Evolutionary conservation across 2,888 invertebrate genomes (phyloP).

Genomic region (Drosophila longiperda): DNA sequence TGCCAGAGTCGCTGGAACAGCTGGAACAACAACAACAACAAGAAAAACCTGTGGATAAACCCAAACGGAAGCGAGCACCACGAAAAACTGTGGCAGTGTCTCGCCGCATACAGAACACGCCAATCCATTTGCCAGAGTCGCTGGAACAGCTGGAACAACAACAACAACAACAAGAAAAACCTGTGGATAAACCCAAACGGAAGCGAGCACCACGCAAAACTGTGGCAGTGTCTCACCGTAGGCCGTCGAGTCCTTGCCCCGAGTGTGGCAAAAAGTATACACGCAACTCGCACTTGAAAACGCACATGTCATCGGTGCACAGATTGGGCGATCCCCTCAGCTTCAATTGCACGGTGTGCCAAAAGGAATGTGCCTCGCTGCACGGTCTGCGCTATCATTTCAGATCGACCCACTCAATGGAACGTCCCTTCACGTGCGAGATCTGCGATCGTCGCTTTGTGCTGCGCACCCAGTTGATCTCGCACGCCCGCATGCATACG

Average conservation of each 20-base stretch:
- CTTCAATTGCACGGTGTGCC: slow-evolving; percentile 72
- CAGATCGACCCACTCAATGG: slow-evolving; percentile 75
- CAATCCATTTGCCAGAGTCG: slow-evolving; percentile 49
- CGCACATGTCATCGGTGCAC: slow-evolving; percentile 79
- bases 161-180: not conserved
- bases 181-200: slow-evolving; percentile 15
- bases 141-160: slow-evolving; percentile 36
- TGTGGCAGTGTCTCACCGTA: not conserved
- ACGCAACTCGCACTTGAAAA: slow-evolving; percentile 78
- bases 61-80: slow-evolving; percentile 24
- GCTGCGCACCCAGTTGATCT: slow-evolving; percentile 76
- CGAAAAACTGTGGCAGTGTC: not conserved
- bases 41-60: not conserved
- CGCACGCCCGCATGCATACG: slow-evolving; percentile 79
- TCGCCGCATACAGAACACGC: no score
- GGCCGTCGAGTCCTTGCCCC: slow-evolving; percentile 58
- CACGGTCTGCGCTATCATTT: slow-evolving; percentile 79
- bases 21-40: slow-evolving; percentile 13
- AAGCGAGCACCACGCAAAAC: slow-evolving; percentile 13
- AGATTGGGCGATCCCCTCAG: slow-evolving; percentile 74
- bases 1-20: slow-evolving; percentile 47
- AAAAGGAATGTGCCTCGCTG: slow-evolving; percentile 77
- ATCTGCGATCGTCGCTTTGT: slow-evolving; percentile 74
- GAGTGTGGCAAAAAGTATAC: slow-evolving; percentile 82
- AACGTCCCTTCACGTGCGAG: slow-evolving; percentile 73